Base-by-base conservation (phyloP, 2,888 invertebrate species). In the Drosophila paranaensis region DNA sequence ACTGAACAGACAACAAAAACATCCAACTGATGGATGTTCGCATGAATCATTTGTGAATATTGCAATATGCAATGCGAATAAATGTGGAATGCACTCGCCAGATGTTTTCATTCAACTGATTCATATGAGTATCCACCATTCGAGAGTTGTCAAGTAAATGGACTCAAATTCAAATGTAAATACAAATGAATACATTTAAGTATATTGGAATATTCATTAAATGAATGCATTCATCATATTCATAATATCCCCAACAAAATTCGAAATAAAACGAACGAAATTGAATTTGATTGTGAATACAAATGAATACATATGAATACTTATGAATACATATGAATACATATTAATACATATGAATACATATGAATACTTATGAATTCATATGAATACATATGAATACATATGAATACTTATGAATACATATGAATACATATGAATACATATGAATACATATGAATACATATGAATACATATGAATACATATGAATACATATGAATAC, bases 1-100 rank as follows among this genome's bases (percentile, higher is more conserved):
- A 71, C 43, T 64, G 66, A 77, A 62, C 80, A 77, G 79, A 69
- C 57, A 27, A 35, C 71, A 54, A 45, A 54, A 45, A 63, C 57
- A 57, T 58, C 51, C 74, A 53, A 6, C 35, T 62, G 62, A 60
- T 45, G 55, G 40, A 50, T 60, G 45, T n/a, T 2, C 25, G 20
- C 10, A 53, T 73, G 57, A 73, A 64, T 78, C 68, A 73, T 40
- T 40, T 55, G 39, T 45, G 16, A 45, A 54, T 20, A 20, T 42
- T 33, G 51, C 64, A 48, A 9, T 39, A n/a, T 20, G 13, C 33
- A 35, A 35, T 25, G 16, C n/a, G 33, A 55, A 14, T 60, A 25
- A 16, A 35, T 13, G 20, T 35, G 20, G 27, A 37, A 46, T 11
- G 50, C 33, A 35, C 33, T 35, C 30, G 3, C 6, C 16, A 33